A percentile compares a stretch with the other conserved stretches of the same genome.
Conservation (phyloP, 2,888 invertebrate species). For the Andrena bucephala region DNA sequence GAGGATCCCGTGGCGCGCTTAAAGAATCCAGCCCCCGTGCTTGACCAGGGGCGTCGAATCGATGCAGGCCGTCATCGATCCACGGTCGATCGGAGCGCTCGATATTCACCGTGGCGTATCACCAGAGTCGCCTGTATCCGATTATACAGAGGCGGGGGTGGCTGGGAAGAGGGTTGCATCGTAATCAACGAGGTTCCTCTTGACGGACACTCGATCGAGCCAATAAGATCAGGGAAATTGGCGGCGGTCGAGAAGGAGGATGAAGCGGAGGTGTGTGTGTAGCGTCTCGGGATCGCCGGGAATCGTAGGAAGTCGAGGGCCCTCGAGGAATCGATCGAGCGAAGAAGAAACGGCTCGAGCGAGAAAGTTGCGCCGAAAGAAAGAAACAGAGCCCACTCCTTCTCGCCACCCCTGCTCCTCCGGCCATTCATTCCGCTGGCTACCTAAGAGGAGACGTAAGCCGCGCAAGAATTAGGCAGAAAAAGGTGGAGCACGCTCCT, state of each 20-base stretch:
- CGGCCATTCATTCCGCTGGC: slow-evolving; percentile 52
- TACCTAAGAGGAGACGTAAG: slow-evolving; percentile 65
- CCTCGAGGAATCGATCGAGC: slow-evolving; percentile 60
- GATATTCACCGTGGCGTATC: slow-evolving; percentile 40
- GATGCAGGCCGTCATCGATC: slow-evolving; percentile 17
- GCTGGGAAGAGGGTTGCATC: not conserved
- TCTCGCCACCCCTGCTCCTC: slow-evolving; percentile 7
- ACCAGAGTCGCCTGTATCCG: slow-evolving; percentile 42
- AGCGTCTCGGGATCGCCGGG: not conserved
- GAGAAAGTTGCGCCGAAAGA: slow-evolving; percentile 50
- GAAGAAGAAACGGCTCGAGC: slow-evolving; percentile 38
- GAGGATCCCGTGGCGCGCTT: slow-evolving; percentile 20
- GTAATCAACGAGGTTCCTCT: slow-evolving; percentile 55
- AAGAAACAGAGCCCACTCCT: slow-evolving; percentile 23
- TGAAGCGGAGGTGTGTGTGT: not conserved
- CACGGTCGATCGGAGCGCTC: slow-evolving; percentile 25
- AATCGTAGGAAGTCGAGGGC: slow-evolving; percentile 52
- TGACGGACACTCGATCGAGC: slow-evolving; percentile 40
- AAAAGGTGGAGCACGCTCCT: slow-evolving; percentile 73
- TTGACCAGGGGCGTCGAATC: slow-evolving; percentile 40
- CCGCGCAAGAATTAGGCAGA: slow-evolving; percentile 75
- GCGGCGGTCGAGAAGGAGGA: too few species aligned
- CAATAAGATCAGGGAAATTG: slow-evolving; percentile 33
- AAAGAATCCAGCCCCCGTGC: slow-evolving; percentile 16
- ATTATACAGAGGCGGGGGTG: slow-evolving; percentile 9